Percentiles rank a stretch among this genome's conserved stretches.
phyloP scores from a whole-genome alignment of 2,888 invertebrate species.

The Agrilus mali region DNA sequence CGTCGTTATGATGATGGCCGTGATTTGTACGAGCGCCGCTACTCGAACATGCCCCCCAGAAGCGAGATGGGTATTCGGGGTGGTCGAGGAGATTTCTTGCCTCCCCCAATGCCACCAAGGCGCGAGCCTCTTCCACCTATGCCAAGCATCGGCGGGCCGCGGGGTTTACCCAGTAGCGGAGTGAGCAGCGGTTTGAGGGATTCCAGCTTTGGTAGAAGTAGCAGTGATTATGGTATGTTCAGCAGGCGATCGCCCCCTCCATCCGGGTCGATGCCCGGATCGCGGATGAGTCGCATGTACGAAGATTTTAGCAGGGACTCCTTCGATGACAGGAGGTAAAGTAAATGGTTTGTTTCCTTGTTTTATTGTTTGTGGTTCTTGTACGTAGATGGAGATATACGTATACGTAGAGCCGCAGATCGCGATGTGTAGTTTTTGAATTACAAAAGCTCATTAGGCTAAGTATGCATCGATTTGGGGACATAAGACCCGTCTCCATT shows the following conservation, averaged over 20 bases:
- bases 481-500: no score
- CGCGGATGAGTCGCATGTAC: constrained; percentile 51
- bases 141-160: constrained; percentile 38
- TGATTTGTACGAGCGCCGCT: constrained; percentile 71
- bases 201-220: constrained; percentile 43
- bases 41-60: constrained; percentile 45
- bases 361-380: no score
- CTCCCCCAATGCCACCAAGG: constrained; percentile 56
- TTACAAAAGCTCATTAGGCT: no score
- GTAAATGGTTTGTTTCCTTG: no score
- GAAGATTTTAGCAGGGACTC: constrained; percentile 83
- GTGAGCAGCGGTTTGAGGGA: constrained; percentile 52
- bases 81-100: constrained; percentile 53
- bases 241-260: constrained; percentile 66
- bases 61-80: constrained; percentile 30
- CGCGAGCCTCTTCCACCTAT: constrained; percentile 67
- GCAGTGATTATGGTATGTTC: constrained; percentile 64
- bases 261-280: constrained; percentile 25
- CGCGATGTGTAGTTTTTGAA: no score
- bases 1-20: constrained; percentile 67
- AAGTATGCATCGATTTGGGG: no score
- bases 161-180: constrained; percentile 47
- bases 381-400: no score
- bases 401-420: no score
- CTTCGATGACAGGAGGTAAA: constrained; percentile 72